Evolutionary conservation across 2,888 invertebrate genomes (phyloP), one percentile per base, ranked within the genome.

Genomic region (Odontocerum albicorne): DNA sequence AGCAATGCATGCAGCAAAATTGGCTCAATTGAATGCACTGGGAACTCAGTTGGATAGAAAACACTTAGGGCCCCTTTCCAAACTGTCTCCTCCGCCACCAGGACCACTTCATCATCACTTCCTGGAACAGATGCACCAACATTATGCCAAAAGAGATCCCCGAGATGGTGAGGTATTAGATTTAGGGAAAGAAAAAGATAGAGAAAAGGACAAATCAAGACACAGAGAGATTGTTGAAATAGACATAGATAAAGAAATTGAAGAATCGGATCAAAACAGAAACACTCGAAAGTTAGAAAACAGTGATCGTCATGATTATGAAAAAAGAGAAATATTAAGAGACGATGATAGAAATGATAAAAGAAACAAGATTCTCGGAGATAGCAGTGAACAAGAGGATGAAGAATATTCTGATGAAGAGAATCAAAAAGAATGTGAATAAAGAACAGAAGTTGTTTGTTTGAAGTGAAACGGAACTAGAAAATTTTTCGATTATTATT

Each of bases 1-100:
- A 63, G 89, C 90, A 3, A 80, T 88, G 68, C 88, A 88, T 66
- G 87, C 88, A 1, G 87, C 87, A 21, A 90, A 90, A 72, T 75
- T 90, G 70, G 88, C 89, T 17, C 90, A 90, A 64, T 77, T 90
- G 70, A 87, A 84, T 66, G 87, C 87, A 3, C 79, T 85, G 75
- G 79, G 74, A 33, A 66, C 77, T 66, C 77, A 77, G 67, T 71
- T 77, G 68, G 77, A 77, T 60, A 67, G 77, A 58, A 77, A 77
- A 65, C 67, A 75, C 10, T 21, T 55, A 2, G 77, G 80, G 58
- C 68, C 71, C 31, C 62, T 73, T 39, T 83, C 83, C 57, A 84
- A 82, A 65, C 71, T 82, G n/a, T 81, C 83, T 8, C 64, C 71
- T 1, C 77, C 77, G 6, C 77, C 77, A 12, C 72, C 75, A 32